Percentiles rank a stretch among this genome's conserved stretches.
These are phyloP conservation scores for Onthophagus taurus DNA, from an alignment of 1,140 invertebrate genomes.

Conservation along the genomic window DNA sequence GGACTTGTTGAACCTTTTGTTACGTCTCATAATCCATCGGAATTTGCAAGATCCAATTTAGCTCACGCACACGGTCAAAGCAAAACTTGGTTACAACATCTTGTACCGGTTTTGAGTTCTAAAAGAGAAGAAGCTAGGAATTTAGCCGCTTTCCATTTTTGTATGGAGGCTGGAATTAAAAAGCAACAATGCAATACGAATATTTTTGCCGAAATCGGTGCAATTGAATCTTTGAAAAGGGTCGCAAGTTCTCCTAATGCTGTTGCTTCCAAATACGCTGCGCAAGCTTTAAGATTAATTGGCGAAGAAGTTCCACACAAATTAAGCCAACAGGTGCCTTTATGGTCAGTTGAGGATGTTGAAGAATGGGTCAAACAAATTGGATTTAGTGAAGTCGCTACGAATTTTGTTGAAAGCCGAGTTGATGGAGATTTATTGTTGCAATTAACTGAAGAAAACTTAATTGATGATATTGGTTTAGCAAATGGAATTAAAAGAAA, in stretches of 20 bases:
- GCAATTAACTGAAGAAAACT: slow-evolving; percentile 85
- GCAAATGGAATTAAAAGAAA: slow-evolving; percentile 87
- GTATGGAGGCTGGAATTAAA: slow-evolving; percentile 98
- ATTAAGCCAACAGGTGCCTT: slow-evolving; percentile 92
- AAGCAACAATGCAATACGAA: slow-evolving; percentile 91
- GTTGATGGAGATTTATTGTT: slow-evolving; percentile 97
- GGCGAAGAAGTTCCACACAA: slow-evolving; percentile 97
- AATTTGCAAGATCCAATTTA: slow-evolving; percentile 87
- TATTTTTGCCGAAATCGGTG: slow-evolving; percentile 90
- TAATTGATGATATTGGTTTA: slow-evolving; percentile 87
- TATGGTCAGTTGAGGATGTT: slow-evolving; percentile 96
- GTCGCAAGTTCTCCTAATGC: slow-evolving; percentile 97
- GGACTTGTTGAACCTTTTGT: slow-evolving; percentile 96
- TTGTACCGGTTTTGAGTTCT: slow-evolving; percentile 92
- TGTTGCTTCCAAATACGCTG: slow-evolving; percentile 94
- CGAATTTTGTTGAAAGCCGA: slow-evolving; percentile 79
- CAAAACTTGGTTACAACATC: slow-evolving; percentile 86
- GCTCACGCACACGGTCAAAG: slow-evolving; percentile 94
- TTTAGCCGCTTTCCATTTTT: slow-evolving; percentile 97
- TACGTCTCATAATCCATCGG: slow-evolving; percentile 83
- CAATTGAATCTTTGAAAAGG: slow-evolving; percentile 90
- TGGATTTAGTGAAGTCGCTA: slow-evolving; percentile 77
- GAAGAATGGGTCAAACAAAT: slow-evolving; percentile 97
- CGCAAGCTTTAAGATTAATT: slow-evolving; percentile 87
- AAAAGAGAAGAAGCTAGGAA: slow-evolving; percentile 93